A percentile compares a stretch with the other conserved stretches of the same genome.
phyloP scores from a whole-genome alignment of 2,888 invertebrate genomes.

The Barypeithes pellucidus region DNA sequence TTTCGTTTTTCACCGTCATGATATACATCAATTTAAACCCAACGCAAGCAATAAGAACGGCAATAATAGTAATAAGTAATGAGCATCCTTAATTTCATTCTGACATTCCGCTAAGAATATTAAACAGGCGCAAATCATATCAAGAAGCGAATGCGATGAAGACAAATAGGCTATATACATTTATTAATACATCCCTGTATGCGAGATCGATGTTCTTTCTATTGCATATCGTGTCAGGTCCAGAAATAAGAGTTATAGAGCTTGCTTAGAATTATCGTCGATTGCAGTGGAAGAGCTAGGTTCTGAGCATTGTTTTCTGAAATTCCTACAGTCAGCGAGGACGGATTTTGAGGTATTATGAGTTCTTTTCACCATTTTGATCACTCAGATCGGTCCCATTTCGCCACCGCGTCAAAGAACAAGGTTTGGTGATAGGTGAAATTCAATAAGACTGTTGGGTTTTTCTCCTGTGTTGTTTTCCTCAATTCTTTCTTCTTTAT shows the following conservation, averaged over 20 bases:
- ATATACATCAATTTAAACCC: slow-evolving; percentile 5
- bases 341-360: too few relatives aligned
- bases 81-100: slow-evolving; percentile 7
- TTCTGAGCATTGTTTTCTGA: too few relatives aligned
- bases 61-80: not conserved
- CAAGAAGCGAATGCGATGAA: slow-evolving; percentile 29
- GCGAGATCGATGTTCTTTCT: slow-evolving; percentile 31
- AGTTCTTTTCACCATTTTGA: too few relatives aligned
- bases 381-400: too few relatives aligned
- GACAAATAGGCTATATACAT: slow-evolving; percentile 18
- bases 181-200: slow-evolving; percentile 35
- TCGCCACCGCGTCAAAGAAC: too few relatives aligned
- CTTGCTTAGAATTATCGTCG: not conserved
- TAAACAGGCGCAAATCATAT: slow-evolving; percentile 17
- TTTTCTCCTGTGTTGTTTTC: too few relatives aligned
- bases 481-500: too few relatives aligned
- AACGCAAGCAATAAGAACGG: not conserved
- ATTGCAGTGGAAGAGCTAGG: too few relatives aligned
- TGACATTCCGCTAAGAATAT: slow-evolving; percentile 9
- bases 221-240: slow-evolving; percentile 7
- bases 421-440: too few relatives aligned
- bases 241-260: slow-evolving; percentile 12
- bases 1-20: not conserved
- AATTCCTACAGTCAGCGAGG: too few relatives aligned
- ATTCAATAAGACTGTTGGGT: too few relatives aligned